These are phyloP conservation scores for Corvus cornix DNA, from an alignment of 2,113 vertebrate species.

Conservation along the genomic window DNA sequence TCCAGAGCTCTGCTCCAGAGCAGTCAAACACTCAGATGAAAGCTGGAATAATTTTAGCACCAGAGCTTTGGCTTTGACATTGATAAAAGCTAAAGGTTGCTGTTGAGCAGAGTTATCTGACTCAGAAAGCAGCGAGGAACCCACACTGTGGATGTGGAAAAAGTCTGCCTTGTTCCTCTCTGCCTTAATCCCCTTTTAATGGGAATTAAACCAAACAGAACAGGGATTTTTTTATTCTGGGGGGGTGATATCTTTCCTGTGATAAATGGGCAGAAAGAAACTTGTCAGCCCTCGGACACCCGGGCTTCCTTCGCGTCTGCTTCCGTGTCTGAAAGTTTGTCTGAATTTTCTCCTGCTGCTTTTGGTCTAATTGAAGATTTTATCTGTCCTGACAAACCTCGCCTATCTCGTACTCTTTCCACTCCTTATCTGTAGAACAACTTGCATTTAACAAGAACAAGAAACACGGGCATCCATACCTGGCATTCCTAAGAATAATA, in stretches of 20 bases:
- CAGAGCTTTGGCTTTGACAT: background rate
- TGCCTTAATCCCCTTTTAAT: background rate
- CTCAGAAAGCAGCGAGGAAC: background rate
- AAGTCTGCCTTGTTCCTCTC: conserved; percentile 9
- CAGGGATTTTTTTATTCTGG: background rate
- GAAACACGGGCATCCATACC: conserved; percentile 15
- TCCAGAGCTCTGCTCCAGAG: background rate
- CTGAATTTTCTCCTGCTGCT: conserved; percentile 11
- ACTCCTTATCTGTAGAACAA: conserved; percentile 34
- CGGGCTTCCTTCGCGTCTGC: background rate
- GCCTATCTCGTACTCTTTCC: background rate
- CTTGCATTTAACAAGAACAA: background rate
- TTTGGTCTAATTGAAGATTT: conserved; percentile 15
- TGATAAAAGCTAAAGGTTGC: background rate
- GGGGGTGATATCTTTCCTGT: background rate
- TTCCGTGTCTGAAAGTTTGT: conserved; percentile 22
- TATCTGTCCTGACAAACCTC: conserved; percentile 41
- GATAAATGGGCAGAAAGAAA: background rate
- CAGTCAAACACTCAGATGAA: background rate
- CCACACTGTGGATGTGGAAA: background rate
- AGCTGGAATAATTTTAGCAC: background rate
- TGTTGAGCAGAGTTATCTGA: background rate
- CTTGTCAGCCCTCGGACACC: background rate
- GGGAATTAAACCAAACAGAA: conserved; percentile 12
- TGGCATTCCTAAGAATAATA: conserved; percentile 16